phyloP scores from a whole-genome alignment of 2,888 invertebrate genomes.

The Minunthozetes semirufus region DNA sequence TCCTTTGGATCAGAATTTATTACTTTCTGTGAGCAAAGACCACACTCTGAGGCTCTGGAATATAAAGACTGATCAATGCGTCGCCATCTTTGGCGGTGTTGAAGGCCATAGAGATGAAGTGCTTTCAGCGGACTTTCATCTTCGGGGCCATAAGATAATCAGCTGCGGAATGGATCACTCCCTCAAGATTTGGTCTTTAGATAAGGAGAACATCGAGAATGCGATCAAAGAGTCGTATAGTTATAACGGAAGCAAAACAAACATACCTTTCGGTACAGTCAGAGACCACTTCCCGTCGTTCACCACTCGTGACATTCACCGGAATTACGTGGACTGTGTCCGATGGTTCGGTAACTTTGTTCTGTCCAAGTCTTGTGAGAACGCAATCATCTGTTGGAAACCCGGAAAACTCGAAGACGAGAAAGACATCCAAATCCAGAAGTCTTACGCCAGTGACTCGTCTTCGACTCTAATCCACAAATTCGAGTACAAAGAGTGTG shows the following conservation, averaged over 20 bases:
- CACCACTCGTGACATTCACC: conserved; percentile 90
- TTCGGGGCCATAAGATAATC: conserved; percentile 65
- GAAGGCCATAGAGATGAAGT: conserved; percentile 94
- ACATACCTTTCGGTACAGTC: conserved; percentile 64
- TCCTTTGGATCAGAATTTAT: conserved; percentile 75
- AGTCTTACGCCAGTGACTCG: neutral
- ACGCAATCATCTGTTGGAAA: conserved; percentile 94
- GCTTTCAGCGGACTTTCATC: conserved; percentile 76
- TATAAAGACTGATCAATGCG: conserved; percentile 83
- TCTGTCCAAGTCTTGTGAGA: conserved; percentile 92
- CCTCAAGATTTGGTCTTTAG: conserved; percentile 85
- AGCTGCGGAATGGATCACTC: conserved; percentile 99
- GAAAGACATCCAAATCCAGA: conserved; percentile 40
- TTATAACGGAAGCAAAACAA: conserved; percentile 16
- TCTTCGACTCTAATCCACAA: conserved; percentile 65
- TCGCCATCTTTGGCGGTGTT: conserved; percentile 92
- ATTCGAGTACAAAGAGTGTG: conserved; percentile 88
- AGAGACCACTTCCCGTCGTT: conserved; percentile 94
- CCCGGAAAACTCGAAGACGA: conserved; percentile 58
- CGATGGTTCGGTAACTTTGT: conserved; percentile 92
- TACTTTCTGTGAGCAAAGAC: conserved; percentile 80
- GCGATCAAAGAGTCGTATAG: conserved; percentile 64
- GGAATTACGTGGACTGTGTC: conserved; percentile 97
- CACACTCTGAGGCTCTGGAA: conserved; percentile 68
- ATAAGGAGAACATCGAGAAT: conserved; percentile 72